Conservation (phyloP, 2,888 invertebrate genomes). For the Dusona sp. region DNA sequence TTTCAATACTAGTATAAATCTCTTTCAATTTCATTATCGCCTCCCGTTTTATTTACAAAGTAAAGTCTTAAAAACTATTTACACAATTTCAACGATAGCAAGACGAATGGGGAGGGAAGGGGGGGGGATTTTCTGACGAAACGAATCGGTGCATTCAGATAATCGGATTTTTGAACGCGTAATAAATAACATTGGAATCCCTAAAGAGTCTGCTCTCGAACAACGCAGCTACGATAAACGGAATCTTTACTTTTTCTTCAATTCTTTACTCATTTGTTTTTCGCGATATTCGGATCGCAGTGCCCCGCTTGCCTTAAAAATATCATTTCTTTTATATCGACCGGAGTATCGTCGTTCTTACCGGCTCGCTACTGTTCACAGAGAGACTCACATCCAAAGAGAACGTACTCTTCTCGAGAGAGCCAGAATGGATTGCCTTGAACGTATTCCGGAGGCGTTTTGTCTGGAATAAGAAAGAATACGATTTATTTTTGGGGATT, state of each 20-base stretch:
- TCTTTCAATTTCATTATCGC: slow-evolving; percentile 23
- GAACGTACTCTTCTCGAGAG: slow-evolving; percentile 84
- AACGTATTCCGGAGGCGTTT: slow-evolving; percentile 82
- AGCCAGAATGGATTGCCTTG: slow-evolving; percentile 84
- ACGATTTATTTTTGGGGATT: too few relatives aligned
- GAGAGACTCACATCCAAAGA: slow-evolving; percentile 83
- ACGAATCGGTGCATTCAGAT: slow-evolving; percentile 36
- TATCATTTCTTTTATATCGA: slow-evolving; percentile 3
- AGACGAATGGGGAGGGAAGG: not conserved
- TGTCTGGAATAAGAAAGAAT: slow-evolving; percentile 75
- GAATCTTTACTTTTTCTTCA: not conserved
- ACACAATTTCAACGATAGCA: slow-evolving; percentile 59
- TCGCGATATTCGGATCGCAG: not conserved
- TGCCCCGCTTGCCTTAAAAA: not conserved
- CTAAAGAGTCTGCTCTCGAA: slow-evolving; percentile 52
- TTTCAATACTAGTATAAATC: not conserved
- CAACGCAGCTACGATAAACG: slow-evolving; percentile 12
- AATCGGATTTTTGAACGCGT: slow-evolving; percentile 23
- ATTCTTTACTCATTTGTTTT: not conserved
- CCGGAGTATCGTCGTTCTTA: slow-evolving; percentile 2
- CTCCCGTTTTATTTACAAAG: slow-evolving; percentile 58
- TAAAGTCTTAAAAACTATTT: slow-evolving; percentile 62
- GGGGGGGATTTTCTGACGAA: not conserved
- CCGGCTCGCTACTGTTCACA: slow-evolving; percentile 73
- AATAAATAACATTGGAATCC: slow-evolving; percentile 60